Evolutionary conservation across 2,113 vertebrate species (phyloP).

Genomic region (Carollia perspicillata): DNA sequence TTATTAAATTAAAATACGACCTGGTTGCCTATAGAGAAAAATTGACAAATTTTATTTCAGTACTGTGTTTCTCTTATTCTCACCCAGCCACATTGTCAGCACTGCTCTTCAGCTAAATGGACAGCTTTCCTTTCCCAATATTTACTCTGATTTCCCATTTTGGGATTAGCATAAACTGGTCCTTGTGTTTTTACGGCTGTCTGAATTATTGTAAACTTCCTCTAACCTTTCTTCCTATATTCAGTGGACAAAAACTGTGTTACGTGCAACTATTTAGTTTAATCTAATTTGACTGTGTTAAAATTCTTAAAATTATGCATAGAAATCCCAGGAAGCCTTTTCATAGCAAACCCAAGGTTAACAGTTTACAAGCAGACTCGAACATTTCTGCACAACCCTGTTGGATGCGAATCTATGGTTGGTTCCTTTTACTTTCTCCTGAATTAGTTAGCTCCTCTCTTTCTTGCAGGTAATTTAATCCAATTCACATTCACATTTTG

Average conservation of each 20-base stretch:
- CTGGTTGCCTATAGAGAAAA: background rate
- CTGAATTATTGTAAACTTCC: background rate
- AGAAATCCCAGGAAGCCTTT: conserved; percentile 3
- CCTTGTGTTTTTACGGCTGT: background rate
- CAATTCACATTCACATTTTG: conserved; percentile 24
- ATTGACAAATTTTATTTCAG: background rate
- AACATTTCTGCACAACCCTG: background rate
- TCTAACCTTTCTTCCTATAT: conserved; percentile 9
- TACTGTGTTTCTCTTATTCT: background rate
- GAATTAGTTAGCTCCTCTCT: conserved; percentile 45
- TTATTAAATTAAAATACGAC: conserved; percentile 32
- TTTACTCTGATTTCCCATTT: background rate
- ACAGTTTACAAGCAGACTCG: background rate
- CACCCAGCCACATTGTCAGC: background rate
- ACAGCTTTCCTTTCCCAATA: background rate
- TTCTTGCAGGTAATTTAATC: conserved; percentile 49
- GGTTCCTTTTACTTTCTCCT: conserved; percentile 21
- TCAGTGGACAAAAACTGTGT: background rate
- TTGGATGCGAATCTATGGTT: conserved; percentile 40
- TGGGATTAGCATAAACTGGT: background rate
- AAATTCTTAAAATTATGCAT: background rate
- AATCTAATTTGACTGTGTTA: background rate
- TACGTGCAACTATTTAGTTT: background rate
- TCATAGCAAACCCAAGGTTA: background rate
- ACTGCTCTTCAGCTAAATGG: background rate